A percentile compares a stretch with the other conserved stretches of the same genome.
phyloP scores from a whole-genome alignment of 1,140 invertebrate species.

The Eumaeus atala region DNA sequence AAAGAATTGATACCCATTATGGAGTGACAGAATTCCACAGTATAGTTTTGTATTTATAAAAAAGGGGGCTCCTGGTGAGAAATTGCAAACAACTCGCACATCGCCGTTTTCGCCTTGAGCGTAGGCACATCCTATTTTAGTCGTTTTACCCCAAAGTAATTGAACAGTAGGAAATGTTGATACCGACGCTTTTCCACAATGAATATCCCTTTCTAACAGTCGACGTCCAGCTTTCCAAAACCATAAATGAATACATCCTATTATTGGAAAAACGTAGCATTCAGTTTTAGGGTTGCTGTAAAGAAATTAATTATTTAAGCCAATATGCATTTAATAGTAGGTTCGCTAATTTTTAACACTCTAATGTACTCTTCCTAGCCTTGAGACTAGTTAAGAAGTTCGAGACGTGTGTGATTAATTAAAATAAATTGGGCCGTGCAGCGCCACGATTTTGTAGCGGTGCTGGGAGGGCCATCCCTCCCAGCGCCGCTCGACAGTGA shows the following conservation, averaged over 20 bases:
- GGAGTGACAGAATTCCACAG: slow-evolving; percentile 44
- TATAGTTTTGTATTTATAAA: slow-evolving; percentile 42
- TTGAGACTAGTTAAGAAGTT: no score
- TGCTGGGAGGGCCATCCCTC: no score
- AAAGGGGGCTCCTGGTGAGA: slow-evolving; percentile 56
- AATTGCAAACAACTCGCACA: slow-evolving; percentile 55
- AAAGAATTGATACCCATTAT: slow-evolving; percentile 30
- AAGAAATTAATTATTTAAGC: slow-evolving; percentile 8
- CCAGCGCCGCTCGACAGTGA: no score
- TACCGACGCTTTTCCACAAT: slow-evolving; percentile 44
- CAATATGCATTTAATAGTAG: no score
- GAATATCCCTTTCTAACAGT: slow-evolving; percentile 37
- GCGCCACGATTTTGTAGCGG: no score
- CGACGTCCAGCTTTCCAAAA: slow-evolving; percentile 43
- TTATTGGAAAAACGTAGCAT: slow-evolving; percentile 47
- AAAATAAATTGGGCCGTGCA: no score
- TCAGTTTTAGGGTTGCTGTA: slow-evolving; percentile 45
- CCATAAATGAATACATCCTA: slow-evolving; percentile 58
- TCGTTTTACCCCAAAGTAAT: slow-evolving; percentile 52
- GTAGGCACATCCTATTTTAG: slow-evolving; percentile 59
- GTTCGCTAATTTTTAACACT: no score
- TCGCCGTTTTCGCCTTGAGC: slow-evolving; percentile 38
- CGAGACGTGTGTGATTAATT: no score
- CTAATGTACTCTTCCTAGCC: no score
- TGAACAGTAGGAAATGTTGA: slow-evolving; percentile 47